phyloP scores from a whole-genome alignment of 2,113 vertebrate species.

The Ariopsis seemanni region DNA sequence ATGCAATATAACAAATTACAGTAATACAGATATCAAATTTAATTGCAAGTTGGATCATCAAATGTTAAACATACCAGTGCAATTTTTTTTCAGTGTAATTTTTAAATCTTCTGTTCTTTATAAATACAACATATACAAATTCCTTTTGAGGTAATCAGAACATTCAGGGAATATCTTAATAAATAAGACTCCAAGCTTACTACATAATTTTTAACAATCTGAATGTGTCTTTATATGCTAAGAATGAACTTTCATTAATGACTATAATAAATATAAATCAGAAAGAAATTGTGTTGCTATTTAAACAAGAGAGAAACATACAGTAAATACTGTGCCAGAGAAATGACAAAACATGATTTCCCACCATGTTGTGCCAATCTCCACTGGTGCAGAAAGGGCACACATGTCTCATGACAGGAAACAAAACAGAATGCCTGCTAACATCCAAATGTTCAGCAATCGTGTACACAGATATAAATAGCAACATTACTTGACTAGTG shows the following conservation, averaged over 20 bases:
- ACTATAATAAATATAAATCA: background rate
- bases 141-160: no score
- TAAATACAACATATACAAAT: background rate
- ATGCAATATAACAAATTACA: background rate
- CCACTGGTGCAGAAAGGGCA: background rate
- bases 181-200: no score
- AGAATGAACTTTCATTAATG: background rate
- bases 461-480: constrained; percentile 12
- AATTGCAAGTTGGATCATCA: background rate
- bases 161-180: no score
- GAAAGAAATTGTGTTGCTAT: background rate
- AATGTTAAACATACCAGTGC: background rate
- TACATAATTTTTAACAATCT: background rate
- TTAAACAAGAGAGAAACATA: background rate
- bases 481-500: background rate
- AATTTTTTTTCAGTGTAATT: background rate
- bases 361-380: background rate
- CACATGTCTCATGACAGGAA: background rate
- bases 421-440: background rate
- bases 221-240: background rate
- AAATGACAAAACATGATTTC: background rate
- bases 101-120: background rate
- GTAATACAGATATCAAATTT: background rate
- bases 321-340: background rate
- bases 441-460: background rate